Base-by-base conservation (phyloP, 2,113 vertebrate species). In the Corapipo altera region DNA sequence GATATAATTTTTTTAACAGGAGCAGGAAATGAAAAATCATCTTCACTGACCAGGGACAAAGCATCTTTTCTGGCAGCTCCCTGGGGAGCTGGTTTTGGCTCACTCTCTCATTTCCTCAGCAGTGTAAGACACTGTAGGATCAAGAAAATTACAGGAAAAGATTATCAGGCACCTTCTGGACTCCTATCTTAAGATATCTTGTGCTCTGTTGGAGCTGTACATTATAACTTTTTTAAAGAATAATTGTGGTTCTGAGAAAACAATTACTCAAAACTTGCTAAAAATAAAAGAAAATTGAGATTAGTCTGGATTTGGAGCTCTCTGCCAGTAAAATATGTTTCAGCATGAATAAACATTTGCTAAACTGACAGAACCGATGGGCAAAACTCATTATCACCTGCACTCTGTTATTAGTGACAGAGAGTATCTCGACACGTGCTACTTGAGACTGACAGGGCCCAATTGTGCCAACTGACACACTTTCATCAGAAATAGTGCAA, bases 71-170 rank as follows among this genome's bases (percentile, higher is more conserved):
- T 93, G 81, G 81, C 81, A 89, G 39, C 62, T 85, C 69, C 23
- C 85, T 82, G 17, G 71, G 54, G 71, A 94, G 41, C 70, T 72
- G 46, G 23, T 64, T 96, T 96, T 96, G 96, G 85, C 78, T 88
- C 71, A 83, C 54, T 66, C 4, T 91, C 87, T 93, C 3, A 3
- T 93, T 96, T 96, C 71, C 93, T 95, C 87, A 88, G 87, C 89
- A 76, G 77, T 66, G 76, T 66, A 85, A 94, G 51, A 67, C 70
- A 52, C 77, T 54, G 77, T 79, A 89, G 93, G 89, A 95, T 88
- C 85, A 94, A 91, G 86, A 78, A 91, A 95, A 92, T 87, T 93
- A 94, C 87, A 93, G 94, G 94, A 97, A 96, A 95, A 96, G 87
- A 96, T 97, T 96, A 96, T 23, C 89, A 91, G 46, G 49, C 62